A percentile compares a stretch with the other conserved stretches of the same genome.
Evolutionary conservation across 1,140 invertebrate genomes (phyloP).

Genomic region (Mactra quadrangularis): DNA sequence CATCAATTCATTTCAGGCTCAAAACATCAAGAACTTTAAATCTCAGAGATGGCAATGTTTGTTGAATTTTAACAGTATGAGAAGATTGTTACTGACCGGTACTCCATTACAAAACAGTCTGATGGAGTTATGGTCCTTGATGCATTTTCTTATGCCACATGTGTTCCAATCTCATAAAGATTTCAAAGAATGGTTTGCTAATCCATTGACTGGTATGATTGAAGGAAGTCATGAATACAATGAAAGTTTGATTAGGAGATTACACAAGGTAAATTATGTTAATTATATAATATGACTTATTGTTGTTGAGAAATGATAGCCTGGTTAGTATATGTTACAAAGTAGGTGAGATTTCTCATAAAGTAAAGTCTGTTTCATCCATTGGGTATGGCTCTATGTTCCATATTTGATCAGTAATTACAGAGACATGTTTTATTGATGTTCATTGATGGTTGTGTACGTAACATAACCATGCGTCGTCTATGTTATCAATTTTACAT

Average conservation of each 20-base stretch:
- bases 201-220: constrained; percentile 99
- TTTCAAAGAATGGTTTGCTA: constrained; percentile 99
- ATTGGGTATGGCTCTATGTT: not conserved
- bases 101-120: constrained; percentile 99
- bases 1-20: constrained; percentile 91
- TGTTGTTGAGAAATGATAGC: constrained; percentile 25
- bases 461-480: too few relatives aligned
- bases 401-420: not conserved
- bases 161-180: constrained; percentile 99
- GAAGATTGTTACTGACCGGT: constrained; percentile 96
- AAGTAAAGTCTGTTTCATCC: constrained; percentile 2
- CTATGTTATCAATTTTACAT: too few relatives aligned
- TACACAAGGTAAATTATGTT: constrained; percentile 92
- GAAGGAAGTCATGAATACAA: constrained; percentile 98
- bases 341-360: constrained; percentile 3
- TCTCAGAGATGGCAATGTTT: constrained; percentile 99
- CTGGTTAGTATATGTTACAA: not conserved
- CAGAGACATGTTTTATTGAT: not conserved
- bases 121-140: constrained; percentile 99
- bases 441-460: too few relatives aligned
- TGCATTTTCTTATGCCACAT: constrained; percentile 99
- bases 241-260: constrained; percentile 95
- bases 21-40: constrained; percentile 99
- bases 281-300: not conserved
- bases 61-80: constrained; percentile 98